These are phyloP conservation scores for Lepidurus apus DNA, from an alignment of 1,140 invertebrate species.

Conservation along the genomic window DNA sequence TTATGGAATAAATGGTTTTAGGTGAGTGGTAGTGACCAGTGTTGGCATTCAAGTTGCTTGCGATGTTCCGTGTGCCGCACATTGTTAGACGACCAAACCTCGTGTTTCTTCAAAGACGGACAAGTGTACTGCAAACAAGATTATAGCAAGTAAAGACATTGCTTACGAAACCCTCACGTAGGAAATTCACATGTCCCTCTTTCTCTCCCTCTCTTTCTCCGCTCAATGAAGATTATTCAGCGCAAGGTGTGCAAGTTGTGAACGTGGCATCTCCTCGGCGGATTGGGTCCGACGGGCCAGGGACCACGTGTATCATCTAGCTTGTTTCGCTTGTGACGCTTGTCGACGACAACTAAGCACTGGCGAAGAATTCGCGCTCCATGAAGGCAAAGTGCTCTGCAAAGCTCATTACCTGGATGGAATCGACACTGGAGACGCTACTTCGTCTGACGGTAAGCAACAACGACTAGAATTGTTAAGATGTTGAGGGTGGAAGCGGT, in stretches of 20 bases:
- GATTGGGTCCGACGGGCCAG: slow-evolving; percentile 95
- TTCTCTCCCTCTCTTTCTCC: neutral
- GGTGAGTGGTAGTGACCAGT: slow-evolving; percentile 57
- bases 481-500: neutral
- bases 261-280: slow-evolving; percentile 79
- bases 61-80: slow-evolving; percentile 75
- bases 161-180: neutral
- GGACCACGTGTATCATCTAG: slow-evolving; percentile 94
- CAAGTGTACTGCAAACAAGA: slow-evolving; percentile 82
- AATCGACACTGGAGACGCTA: slow-evolving; percentile 74
- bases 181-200: neutral
- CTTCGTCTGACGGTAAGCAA: slow-evolving; percentile 70
- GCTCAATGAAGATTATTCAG: slow-evolving; percentile 75
- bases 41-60: slow-evolving; percentile 75
- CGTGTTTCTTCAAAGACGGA: slow-evolving; percentile 77
- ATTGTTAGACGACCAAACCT: slow-evolving; percentile 70
- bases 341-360: slow-evolving; percentile 95
- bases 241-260: slow-evolving; percentile 92
- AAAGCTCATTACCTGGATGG: slow-evolving; percentile 94
- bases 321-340: slow-evolving; percentile 96
- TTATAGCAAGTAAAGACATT: slow-evolving; percentile 67
- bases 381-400: slow-evolving; percentile 86
- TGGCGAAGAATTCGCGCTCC: slow-evolving; percentile 93
- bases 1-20: slow-evolving; percentile 24
- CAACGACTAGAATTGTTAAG: neutral